A percentile compares a stretch with the other conserved stretches of the same genome.
phyloP scores from a whole-genome alignment of 2,888 invertebrate species.

The Lasioglossum figueresi region DNA sequence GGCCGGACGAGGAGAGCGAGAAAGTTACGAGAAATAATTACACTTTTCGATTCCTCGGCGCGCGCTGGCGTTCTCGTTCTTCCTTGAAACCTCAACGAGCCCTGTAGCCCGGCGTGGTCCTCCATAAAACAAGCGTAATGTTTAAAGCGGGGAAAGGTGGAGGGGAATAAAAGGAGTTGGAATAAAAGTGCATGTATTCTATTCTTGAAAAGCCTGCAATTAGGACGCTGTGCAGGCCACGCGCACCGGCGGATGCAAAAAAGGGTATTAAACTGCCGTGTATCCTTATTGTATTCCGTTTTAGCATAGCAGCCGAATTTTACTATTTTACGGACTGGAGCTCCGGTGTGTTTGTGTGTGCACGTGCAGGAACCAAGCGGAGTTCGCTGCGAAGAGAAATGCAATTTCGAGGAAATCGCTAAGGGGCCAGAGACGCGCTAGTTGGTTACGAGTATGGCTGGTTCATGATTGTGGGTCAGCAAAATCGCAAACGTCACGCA shows the following conservation, averaged over 20 bases:
- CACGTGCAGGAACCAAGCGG: not conserved
- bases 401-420: constrained; percentile 59
- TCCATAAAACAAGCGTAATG: constrained; percentile 21
- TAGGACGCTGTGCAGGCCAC: constrained; percentile 40
- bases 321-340: constrained; percentile 51
- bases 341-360: not conserved
- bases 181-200: constrained; percentile 2
- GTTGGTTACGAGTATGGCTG: constrained; percentile 26
- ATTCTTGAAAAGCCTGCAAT: constrained; percentile 56
- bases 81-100: constrained; percentile 19
- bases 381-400: constrained; percentile 33
- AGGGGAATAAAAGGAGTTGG: not conserved
- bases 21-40: constrained; percentile 12
- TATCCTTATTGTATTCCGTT: constrained; percentile 65
- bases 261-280: constrained; percentile 49
- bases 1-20: not conserved
- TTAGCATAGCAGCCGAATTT: constrained; percentile 58
- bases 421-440: constrained; percentile 44
- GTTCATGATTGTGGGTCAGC: constrained; percentile 35
- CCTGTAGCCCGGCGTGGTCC: not conserved
- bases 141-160: not conserved
- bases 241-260: constrained; percentile 14
- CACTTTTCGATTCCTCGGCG: constrained; percentile 9
- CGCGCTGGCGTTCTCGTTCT: not conserved
- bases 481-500: constrained; percentile 34